Evolutionary conservation across 2,888 invertebrate species (phyloP).

Genomic region (Sarcophaga variegata): DNA sequence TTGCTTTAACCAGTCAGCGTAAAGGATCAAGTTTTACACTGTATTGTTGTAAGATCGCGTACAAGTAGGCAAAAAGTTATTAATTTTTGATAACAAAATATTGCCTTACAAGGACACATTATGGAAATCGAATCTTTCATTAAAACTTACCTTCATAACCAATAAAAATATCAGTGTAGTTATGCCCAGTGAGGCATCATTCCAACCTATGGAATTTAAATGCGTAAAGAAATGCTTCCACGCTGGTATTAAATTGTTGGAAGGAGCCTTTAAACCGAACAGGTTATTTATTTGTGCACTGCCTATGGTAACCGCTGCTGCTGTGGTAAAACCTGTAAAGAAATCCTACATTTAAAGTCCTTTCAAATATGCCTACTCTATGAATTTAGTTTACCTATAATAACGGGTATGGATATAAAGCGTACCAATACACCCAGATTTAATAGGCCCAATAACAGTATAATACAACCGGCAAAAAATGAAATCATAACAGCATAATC

Average conservation of each 20-base stretch:
- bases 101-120: too few species aligned
- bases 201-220: conserved; percentile 84
- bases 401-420: conserved; percentile 93
- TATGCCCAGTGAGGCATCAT: conserved; percentile 88
- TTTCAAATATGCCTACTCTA: background rate
- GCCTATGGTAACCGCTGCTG: conserved; percentile 92
- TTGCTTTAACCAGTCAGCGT: too few species aligned
- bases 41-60: too few species aligned
- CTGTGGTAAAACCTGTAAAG: conserved; percentile 87
- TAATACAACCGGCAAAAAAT: conserved; percentile 89
- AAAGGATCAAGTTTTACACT: too few species aligned
- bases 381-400: conserved; percentile 83
- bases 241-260: conserved; percentile 86
- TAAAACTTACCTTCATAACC: conserved; percentile 84
- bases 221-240: conserved; percentile 85
- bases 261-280: conserved; percentile 83
- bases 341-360: background rate
- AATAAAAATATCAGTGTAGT: conserved; percentile 85
- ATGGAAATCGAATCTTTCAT: background rate
- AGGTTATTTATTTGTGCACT: conserved; percentile 90
- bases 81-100: too few species aligned
- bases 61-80: too few species aligned
- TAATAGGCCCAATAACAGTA: conserved; percentile 87
- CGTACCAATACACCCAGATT: conserved; percentile 91
- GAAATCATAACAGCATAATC: conserved; percentile 88